These are phyloP conservation scores for Phragmatobia fuliginosa DNA, from an alignment of 2,888 invertebrate genomes.

Conservation along the genomic window DNA sequence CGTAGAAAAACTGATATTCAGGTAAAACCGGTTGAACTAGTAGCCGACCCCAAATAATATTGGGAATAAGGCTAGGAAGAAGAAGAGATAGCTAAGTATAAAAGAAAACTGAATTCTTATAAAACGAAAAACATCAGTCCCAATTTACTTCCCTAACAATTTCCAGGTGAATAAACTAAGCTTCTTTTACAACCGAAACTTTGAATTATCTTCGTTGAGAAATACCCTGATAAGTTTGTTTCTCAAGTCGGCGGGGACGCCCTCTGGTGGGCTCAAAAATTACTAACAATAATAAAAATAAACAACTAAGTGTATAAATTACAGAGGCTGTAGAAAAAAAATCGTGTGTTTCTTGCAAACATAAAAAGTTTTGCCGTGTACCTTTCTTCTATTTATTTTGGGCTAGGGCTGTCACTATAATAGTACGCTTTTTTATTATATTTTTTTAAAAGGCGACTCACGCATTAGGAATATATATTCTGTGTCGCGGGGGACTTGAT, in stretches of 20 bases:
- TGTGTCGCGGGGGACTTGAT: no score
- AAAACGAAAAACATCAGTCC: slow-evolving; percentile 7
- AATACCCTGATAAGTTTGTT: slow-evolving; percentile 33
- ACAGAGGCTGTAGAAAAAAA: slow-evolving; percentile 33
- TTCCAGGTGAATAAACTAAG: slow-evolving; percentile 35
- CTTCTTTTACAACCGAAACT: slow-evolving; percentile 25
- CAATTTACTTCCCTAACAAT: slow-evolving; percentile 14
- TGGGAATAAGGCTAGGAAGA: no score
- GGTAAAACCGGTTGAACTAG: no score
- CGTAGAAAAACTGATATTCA: no score
- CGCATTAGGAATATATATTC: no score
- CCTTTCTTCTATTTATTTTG: slow-evolving; percentile 31
- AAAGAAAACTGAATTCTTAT: slow-evolving; percentile 5
- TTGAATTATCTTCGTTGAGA: slow-evolving; percentile 28
- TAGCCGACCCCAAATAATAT: no score
- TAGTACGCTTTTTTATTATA: not conserved
- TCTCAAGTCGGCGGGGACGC: slow-evolving; percentile 23
- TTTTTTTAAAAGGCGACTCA: no score
- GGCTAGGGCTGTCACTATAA: slow-evolving; percentile 35
- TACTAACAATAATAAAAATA: slow-evolving; percentile 50
- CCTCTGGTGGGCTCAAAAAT: slow-evolving; percentile 40
- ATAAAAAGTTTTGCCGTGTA: slow-evolving; percentile 43
- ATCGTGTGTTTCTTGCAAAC: slow-evolving; percentile 42
- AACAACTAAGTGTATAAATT: slow-evolving; percentile 51
- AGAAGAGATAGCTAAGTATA: no score